Evolutionary conservation across 2,113 vertebrate species (phyloP).

Genomic region (Ceyx margarethae): DNA sequence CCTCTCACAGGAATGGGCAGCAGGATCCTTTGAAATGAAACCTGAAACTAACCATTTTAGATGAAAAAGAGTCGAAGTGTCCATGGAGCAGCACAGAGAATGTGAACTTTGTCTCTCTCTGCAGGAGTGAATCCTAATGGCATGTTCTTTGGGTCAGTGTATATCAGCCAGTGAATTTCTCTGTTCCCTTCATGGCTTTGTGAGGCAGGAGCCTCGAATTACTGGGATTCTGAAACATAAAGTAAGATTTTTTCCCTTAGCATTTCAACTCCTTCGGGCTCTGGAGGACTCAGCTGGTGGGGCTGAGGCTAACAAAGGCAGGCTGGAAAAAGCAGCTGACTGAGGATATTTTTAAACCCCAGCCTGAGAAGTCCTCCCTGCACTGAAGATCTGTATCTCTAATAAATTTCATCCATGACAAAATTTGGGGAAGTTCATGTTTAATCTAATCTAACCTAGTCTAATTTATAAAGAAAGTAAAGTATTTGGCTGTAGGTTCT

Average conservation of each 20-base stretch:
- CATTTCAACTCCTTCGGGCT: neutral
- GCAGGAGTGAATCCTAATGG: neutral
- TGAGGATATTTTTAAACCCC: neutral
- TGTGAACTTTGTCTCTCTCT: neutral
- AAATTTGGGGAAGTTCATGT: neutral
- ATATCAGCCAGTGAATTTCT: neutral
- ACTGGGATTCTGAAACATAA: slow-evolving; percentile 1
- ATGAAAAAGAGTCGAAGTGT: neutral
- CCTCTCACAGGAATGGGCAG: neutral
- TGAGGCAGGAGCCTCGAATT: neutral
- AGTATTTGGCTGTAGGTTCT: neutral
- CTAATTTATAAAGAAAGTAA: neutral
- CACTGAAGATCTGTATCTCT: neutral
- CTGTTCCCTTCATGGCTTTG: no score
- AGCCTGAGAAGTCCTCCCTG: neutral
- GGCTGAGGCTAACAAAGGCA: neutral
- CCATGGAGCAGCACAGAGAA: neutral
- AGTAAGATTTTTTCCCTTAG: slow-evolving; percentile 1
- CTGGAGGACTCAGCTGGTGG: neutral
- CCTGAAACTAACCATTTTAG: neutral
- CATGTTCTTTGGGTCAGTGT: neutral
- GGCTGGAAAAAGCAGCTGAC: neutral
- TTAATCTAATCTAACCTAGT: neutral
- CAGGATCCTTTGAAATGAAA: neutral
- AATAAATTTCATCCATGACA: neutral